Evolutionary conservation across 2,113 vertebrate species (phyloP).

Genomic region (Orycteropus afer): DNA sequence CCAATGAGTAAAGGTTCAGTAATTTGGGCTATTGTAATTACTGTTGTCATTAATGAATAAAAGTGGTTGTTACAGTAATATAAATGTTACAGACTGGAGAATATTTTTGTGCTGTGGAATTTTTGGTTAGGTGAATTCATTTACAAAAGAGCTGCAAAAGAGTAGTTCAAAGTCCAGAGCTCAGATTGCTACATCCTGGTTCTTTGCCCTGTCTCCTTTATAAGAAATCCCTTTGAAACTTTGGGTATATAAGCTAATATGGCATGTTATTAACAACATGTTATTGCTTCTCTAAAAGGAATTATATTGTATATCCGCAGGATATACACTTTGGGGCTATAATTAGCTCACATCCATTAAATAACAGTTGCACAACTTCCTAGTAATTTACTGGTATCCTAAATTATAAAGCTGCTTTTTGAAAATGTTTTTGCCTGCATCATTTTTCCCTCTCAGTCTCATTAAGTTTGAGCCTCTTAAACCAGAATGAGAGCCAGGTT

Average conservation of each 20-base stretch:
- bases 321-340: slow-evolving; percentile 60
- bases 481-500: background rate
- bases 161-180: background rate
- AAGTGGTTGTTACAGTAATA: background rate
- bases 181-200: background rate
- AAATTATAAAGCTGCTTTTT: slow-evolving; percentile 64
- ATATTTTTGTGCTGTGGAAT: background rate
- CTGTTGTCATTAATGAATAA: background rate
- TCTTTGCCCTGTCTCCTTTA: background rate
- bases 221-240: slow-evolving; percentile 33
- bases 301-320: slow-evolving; percentile 51
- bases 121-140: too few relatives aligned
- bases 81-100: background rate
- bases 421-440: slow-evolving; percentile 14
- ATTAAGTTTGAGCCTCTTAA: background rate
- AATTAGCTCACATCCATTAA: slow-evolving; percentile 80
- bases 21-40: background rate
- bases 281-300: slow-evolving; percentile 65
- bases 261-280: slow-evolving; percentile 1
- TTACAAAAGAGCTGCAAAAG: background rate
- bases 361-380: slow-evolving; percentile 75
- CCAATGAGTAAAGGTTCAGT: background rate
- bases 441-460: background rate
- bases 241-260: background rate
- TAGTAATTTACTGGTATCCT: slow-evolving; percentile 74